Evolutionary conservation across 1,140 invertebrate species (phyloP), one percentile per base, ranked within the genome.

Genomic region (Proales similis): DNA sequence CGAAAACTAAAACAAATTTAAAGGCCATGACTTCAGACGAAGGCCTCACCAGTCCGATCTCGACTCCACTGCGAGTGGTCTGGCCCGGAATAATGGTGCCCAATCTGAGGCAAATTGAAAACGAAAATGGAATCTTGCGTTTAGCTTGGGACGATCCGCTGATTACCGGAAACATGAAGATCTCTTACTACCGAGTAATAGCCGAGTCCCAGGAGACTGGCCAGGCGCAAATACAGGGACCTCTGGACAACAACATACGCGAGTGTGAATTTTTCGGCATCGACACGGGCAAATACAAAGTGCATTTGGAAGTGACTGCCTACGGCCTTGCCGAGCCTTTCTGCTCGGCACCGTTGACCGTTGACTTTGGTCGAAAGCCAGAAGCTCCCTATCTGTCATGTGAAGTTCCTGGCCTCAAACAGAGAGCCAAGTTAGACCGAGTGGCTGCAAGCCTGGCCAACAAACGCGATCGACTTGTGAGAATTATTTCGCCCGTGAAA

Each of bases 391-490:
- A 65, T 33, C 70, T 75, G n/a, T 69, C 68, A 9, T 69, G 73
- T 5, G 71, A 70, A 1, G 68, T 76, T 3, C 66, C 72, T 4
- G 73, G 74, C 2, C 63, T 77, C 43, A 72, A 75, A 43, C 71
- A 74, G 62, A 48, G 74, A 20, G 63, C 70, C 65, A 68, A 70
- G 46, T 46, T 77, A n/a, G 73, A 76, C 65, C 73, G 69, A 61
- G 65, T 74, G 4, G 69, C 73, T 43, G 70, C 68, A 70, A 70
- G 72, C 57, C 70, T 77, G 47, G 68, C 73, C 64, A 77, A 75
- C 65, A 72, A 71, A 36, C 64, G 74, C 32, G 74, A 76, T 63
- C 70, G 69, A 69, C 71, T 64, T 47, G 48, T 65, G 22, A 27
- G 63, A 47, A 51, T 36, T 12, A 12, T 38, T 4, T 32, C 42